These are phyloP conservation scores for Rhimphoctona megacephalus DNA, from an alignment of 2,888 invertebrate genomes.

Conservation along the genomic window DNA sequence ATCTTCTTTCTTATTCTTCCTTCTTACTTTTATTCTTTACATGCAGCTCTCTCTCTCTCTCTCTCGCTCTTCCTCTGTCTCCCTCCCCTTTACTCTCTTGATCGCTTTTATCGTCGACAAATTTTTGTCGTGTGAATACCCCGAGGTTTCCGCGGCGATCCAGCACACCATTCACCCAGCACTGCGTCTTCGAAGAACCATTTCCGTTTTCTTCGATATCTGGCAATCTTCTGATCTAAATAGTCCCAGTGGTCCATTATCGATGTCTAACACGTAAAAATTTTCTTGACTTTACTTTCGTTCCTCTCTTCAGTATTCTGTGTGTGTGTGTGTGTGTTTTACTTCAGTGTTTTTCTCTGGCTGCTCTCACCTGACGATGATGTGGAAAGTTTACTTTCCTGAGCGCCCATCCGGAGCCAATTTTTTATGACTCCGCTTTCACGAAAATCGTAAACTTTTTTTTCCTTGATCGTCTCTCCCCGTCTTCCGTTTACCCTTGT, in stretches of 20 bases:
- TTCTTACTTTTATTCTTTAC: not conserved
- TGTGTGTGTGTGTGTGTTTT: not conserved
- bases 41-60: not conserved
- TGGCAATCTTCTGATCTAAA: conserved; percentile 48
- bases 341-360: not conserved
- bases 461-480: not conserved
- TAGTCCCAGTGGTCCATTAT: conserved; percentile 63
- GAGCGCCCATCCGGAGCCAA: not conserved
- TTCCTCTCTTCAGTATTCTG: not conserved
- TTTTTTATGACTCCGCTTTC: not conserved
- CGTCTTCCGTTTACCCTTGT: not conserved
- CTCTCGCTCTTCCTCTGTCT: conserved; percentile 8
- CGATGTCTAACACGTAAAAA: conserved; percentile 50
- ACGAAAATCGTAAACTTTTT: conserved; percentile 28
- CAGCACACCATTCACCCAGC: conserved; percentile 49
- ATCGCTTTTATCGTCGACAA: conserved; percentile 55
- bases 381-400: not conserved
- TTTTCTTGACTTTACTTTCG: not conserved
- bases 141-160: conserved; percentile 47
- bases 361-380: not conserved
- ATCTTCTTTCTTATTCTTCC: conserved; percentile 30
- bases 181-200: conserved; percentile 54
- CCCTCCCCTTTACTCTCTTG: not conserved
- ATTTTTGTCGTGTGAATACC: conserved; percentile 39
- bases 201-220: conserved; percentile 56